phyloP scores from a whole-genome alignment of 92 coral and sea anemone genomes.

The Palythoa grandiflora region DNA sequence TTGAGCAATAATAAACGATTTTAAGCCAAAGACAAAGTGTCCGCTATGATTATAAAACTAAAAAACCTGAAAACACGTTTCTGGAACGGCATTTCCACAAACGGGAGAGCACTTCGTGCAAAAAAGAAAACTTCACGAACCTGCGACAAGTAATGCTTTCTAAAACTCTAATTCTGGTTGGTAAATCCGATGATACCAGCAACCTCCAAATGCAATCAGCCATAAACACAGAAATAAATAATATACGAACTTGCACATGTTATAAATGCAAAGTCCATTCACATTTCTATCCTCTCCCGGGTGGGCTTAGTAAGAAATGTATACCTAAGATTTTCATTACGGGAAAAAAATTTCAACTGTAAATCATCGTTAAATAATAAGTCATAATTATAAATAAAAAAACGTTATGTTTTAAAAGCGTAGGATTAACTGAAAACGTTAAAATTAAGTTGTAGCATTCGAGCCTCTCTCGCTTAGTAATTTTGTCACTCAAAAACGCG shows the following conservation, averaged over 20 bases:
- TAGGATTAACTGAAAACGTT: not conserved
- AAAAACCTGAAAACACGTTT: not conserved
- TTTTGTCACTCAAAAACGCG: not conserved
- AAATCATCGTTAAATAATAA: not conserved
- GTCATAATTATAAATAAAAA: not conserved
- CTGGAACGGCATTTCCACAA: not conserved
- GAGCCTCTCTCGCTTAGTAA: constrained; percentile 5
- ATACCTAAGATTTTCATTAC: not conserved
- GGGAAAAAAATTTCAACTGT: not conserved
- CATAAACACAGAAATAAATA: not conserved
- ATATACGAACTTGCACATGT: no score
- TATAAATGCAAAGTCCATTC: no score
- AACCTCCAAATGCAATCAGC: not conserved
- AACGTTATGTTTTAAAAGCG: not conserved
- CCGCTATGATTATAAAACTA: no score
- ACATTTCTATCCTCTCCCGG: no score
- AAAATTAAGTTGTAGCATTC: not conserved
- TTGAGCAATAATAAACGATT: not conserved
- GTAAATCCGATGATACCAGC: not conserved
- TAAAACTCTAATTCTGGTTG: not conserved
- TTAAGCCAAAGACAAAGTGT: not conserved
- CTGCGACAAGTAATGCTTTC: not conserved
- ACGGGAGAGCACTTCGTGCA: not conserved
- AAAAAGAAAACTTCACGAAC: not conserved
- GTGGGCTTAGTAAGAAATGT: no score